Base-by-base conservation (phyloP, 2,113 vertebrate species). In the Stictonetta naevosa region DNA sequence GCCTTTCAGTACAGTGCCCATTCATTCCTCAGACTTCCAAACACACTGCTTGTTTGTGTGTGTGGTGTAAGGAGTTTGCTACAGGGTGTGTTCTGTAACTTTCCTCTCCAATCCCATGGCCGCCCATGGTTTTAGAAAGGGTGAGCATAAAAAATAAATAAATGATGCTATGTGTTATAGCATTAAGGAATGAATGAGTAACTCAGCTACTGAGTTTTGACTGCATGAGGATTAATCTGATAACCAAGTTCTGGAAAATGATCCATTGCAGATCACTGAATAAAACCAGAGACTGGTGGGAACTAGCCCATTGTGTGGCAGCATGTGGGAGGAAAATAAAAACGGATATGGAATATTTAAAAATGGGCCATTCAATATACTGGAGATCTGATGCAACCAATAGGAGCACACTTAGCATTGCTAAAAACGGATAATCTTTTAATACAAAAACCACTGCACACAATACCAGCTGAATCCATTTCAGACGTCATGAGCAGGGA, bases 351-450 rank as follows among this genome's bases (percentile, higher is more conserved):
- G 46, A 83, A 48, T 90, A 56, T 93, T 94, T 83, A 33, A 88
- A 96, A 86, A 81, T 88, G 79, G 56, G 64, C 60, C 59, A 63
- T 88, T 93, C 83, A 74, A 10, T 73, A 33, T 92, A n/a, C 40
- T 12, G 16, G 36, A 77, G 75, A 34, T 90, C 31, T 90, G 55
- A 88, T 63, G 63, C 52, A 88, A 85, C 68, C 75, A 71, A 34
- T 71, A 67, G 56, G 23, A 89, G 56, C 81, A 63, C 40, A 77
- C 33, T 77, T 63, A 87, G 20, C 55, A 60, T 46, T 95, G 79
- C 92, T 95, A 92, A 92, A 93, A 88, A 6, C 29, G 83, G 68
- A 69, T 59, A 74, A 77, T 74, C 72, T 88, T 80, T 42, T 86
- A 74, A 48, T 77, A 64, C 17, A 86, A 77, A 93, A 94, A 22